Evolutionary conservation across 2,113 vertebrate species (phyloP).

Genomic region (Upupa epops): DNA sequence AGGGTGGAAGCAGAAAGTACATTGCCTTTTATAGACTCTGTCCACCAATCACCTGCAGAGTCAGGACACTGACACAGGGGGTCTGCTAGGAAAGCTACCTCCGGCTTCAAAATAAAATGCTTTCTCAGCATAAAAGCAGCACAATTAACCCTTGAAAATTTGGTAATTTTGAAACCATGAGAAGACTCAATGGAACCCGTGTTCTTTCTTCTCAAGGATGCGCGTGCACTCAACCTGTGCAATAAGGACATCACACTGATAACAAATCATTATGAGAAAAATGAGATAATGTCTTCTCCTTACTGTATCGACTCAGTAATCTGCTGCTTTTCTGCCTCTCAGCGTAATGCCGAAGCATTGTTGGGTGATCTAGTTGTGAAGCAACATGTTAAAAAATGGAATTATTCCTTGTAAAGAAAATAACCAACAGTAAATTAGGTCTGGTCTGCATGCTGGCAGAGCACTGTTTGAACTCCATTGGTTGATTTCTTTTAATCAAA

Average conservation of each 20-base stretch:
- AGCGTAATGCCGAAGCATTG: neutral
- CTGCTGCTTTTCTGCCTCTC: neutral
- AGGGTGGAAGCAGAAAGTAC: too few species aligned
- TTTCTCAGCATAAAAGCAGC: too few species aligned
- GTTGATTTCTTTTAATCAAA: constrained; percentile 32
- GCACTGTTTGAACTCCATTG: neutral
- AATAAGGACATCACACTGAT: neutral
- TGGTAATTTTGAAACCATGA: too few species aligned
- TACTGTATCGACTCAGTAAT: neutral
- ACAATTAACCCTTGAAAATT: too few species aligned
- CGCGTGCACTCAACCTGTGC: neutral
- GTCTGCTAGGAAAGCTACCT: too few species aligned
- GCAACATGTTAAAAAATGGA: neutral
- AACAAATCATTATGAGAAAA: neutral
- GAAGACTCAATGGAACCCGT: neutral
- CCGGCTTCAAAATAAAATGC: too few species aligned
- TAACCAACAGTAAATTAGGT: neutral
- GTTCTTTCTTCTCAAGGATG: neutral
- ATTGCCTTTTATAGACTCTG: too few species aligned
- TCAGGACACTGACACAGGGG: too few species aligned
- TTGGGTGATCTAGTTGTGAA: neutral
- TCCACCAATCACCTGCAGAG: too few species aligned
- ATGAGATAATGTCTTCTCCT: neutral
- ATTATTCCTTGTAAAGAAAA: neutral
- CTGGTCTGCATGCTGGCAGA: neutral